Evolutionary conservation across 2,797 vertebrate genomes (phyloP).

Genomic region (Eremophila alpestris): DNA sequence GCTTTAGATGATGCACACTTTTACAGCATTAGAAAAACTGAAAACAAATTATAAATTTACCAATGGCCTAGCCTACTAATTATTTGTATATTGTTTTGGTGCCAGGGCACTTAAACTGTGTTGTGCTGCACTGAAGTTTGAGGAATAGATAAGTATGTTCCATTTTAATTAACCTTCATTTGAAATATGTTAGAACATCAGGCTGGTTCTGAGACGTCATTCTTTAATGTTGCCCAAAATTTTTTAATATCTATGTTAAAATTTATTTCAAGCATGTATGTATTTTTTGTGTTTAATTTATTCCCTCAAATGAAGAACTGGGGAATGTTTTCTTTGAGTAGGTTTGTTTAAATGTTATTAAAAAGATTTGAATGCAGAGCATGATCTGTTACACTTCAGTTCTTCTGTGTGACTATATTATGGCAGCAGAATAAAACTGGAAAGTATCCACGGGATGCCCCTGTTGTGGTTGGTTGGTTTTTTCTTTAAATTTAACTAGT

Average conservation of each 20-base stretch:
- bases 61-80: constrained; percentile 29
- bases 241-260: constrained; percentile 42
- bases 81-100: constrained; percentile 57
- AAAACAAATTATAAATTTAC: constrained; percentile 16
- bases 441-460: background rate
- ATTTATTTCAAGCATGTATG: constrained; percentile 57
- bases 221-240: constrained; percentile 27
- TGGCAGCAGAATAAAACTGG: constrained; percentile 75
- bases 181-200: constrained; percentile 50
- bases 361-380: constrained; percentile 66
- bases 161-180: constrained; percentile 25
- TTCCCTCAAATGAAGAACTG: constrained; percentile 63
- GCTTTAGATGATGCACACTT: background rate
- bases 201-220: constrained; percentile 63
- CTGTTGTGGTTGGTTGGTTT: background rate
- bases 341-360: constrained; percentile 39
- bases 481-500: background rate
- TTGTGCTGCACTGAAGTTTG: constrained; percentile 46
- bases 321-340: constrained; percentile 35
- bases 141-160: constrained; percentile 22
- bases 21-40: constrained; percentile 33
- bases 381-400: constrained; percentile 59
- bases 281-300: constrained; percentile 63
- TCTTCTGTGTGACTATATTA: constrained; percentile 62
- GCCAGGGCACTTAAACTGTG: constrained; percentile 55